Evolutionary conservation across 1,140 invertebrate species (phyloP).

Genomic region (Calephelis virginiensis): DNA sequence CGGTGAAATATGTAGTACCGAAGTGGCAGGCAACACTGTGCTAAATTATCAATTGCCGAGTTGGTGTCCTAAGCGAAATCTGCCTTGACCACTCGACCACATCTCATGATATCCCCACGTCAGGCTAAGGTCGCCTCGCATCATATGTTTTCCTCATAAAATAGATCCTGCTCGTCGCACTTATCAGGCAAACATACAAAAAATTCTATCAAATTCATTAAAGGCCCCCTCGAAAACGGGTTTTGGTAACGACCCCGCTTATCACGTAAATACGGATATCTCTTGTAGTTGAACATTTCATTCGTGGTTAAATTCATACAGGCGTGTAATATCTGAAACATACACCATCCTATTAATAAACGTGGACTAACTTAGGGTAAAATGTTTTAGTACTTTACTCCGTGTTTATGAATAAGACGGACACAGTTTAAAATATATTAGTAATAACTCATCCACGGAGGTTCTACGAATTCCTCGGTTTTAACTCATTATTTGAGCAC

Average conservation of each 20-base stretch:
- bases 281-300: constrained; percentile 95
- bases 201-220: constrained; percentile 93
- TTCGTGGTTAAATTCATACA: constrained; percentile 96
- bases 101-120: constrained; percentile 26
- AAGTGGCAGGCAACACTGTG: background rate
- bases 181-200: constrained; percentile 90
- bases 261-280: constrained; percentile 92
- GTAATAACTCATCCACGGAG: no score
- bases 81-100: constrained; percentile 17
- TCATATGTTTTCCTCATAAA: constrained; percentile 83
- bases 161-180: constrained; percentile 85
- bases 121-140: constrained; percentile 36
- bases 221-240: constrained; percentile 91
- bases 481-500: no score
- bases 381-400: no score
- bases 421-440: no score
- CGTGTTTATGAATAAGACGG: no score
- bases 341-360: no score
- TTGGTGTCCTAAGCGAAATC: background rate
- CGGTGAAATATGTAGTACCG: background rate
- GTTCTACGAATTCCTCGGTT: no score
- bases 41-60: background rate
- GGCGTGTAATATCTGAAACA: constrained; percentile 87
- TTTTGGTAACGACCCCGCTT: constrained; percentile 92
- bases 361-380: no score